Percentiles rank a stretch among this genome's conserved stretches.
Evolutionary conservation across 1,140 invertebrate species (phyloP).

Genomic region (Battus philenor): DNA sequence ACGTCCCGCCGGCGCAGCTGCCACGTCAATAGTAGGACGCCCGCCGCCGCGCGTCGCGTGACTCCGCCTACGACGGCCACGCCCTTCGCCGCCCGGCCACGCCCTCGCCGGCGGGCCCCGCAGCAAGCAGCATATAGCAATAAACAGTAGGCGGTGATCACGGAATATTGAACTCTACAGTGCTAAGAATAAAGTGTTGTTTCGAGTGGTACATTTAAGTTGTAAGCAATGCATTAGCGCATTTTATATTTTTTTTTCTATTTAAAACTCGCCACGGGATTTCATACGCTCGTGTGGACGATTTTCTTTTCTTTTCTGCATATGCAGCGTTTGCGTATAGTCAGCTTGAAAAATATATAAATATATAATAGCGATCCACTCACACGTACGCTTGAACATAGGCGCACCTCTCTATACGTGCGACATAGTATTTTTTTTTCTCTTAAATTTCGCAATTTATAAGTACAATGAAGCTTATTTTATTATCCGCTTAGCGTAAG

Average conservation of each 20-base stretch:
- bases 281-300: slow-evolving; percentile 19
- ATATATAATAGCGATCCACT: neutral
- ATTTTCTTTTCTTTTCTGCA: slow-evolving; percentile 19
- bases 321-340: slow-evolving; percentile 20
- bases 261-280: too few species aligned
- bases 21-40: slow-evolving; percentile 14
- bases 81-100: too few species aligned
- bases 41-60: slow-evolving; percentile 4
- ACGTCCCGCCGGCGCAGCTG: slow-evolving; percentile 30
- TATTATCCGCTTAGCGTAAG: slow-evolving; percentile 8
- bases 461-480: slow-evolving; percentile 11
- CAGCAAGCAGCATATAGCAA: slow-evolving; percentile 21
- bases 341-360: slow-evolving; percentile 18
- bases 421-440: neutral
- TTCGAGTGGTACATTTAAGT: slow-evolving; percentile 42
- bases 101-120: neutral
- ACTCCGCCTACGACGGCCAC: neutral
- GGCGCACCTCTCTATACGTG: neutral
- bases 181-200: slow-evolving; percentile 53
- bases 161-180: slow-evolving; percentile 33
- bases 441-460: neutral
- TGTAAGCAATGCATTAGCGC: slow-evolving; percentile 19
- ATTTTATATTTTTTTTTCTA: too few species aligned
- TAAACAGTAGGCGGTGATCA: slow-evolving; percentile 33
- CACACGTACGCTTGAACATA: neutral